These are phyloP conservation scores for Ornithoptera priamus DNA, from an alignment of 2,888 invertebrate species.

Conservation along the genomic window DNA sequence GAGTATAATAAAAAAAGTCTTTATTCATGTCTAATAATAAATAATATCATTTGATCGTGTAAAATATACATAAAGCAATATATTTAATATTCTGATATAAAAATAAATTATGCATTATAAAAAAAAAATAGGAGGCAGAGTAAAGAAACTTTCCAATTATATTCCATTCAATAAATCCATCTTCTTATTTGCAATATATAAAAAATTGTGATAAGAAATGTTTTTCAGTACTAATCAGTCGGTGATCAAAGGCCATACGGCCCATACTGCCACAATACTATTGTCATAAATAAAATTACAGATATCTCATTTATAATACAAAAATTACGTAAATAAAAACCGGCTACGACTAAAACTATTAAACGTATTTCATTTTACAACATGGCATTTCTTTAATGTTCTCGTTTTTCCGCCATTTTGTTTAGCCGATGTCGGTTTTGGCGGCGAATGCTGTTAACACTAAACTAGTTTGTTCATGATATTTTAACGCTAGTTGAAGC, in stretches of 20 bases:
- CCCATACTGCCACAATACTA: slow-evolving; percentile 13
- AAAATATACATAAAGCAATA: no score
- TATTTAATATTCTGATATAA: no score
- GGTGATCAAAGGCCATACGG: slow-evolving; percentile 7
- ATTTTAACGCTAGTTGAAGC: slow-evolving; percentile 15
- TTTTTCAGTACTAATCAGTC: slow-evolving; percentile 21
- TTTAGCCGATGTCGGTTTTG: slow-evolving; percentile 17
- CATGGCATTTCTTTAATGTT: background rate
- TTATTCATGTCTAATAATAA: slow-evolving; percentile 7
- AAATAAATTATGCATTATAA: no score
- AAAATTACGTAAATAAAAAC: slow-evolving; percentile 9
- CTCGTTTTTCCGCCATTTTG: background rate
- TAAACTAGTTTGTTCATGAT: slow-evolving; percentile 25
- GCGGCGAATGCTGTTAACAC: slow-evolving; percentile 1
- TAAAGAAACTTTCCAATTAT: background rate
- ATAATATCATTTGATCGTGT: slow-evolving; percentile 11
- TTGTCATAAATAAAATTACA: slow-evolving; percentile 9
- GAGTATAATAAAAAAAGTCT: no score
- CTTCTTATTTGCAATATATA: background rate
- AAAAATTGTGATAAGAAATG: slow-evolving; percentile 6
- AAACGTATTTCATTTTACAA: background rate
- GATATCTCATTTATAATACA: slow-evolving; percentile 1
- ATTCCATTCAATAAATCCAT: background rate
- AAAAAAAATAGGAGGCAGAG: background rate
- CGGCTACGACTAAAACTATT: slow-evolving; percentile 2